Base-by-base conservation (phyloP, 2,113 vertebrate genomes). In the Monopterus albus region DNA sequence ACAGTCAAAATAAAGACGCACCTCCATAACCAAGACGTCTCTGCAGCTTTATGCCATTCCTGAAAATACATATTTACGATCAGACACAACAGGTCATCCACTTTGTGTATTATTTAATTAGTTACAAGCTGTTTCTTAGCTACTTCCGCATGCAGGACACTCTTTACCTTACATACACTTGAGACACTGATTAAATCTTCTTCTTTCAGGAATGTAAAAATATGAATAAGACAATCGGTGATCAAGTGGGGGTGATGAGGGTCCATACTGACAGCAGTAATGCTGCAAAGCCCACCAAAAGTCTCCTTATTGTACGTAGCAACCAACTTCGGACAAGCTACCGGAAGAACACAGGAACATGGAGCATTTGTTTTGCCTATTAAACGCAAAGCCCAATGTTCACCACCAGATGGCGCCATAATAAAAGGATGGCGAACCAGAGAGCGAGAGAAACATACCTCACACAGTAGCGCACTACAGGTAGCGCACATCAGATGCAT, bases 1-100 rank as follows among this genome's bases (percentile, higher is more conserved):
- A 31, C 5, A 31, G 8, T 31, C 5, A 18, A 18, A 42, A 4
- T 20, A n/a, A 1, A 26, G 11, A 17, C 66, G 77, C 78, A 93
- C 93, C 92, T 90, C 93, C 92, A 94, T 31, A 94, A 75, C 93
- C 93, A 94, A 0, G 85, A 88, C 4, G 85, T 91, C 52, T 92
- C 89, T 47, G 89, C 91, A 38, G 86, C 91, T 8, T 91, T 83
- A 12, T 89, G 20, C 93, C 93, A 94, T 0, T 84, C 82, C 93
- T 94, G 63, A 50, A 77, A 61, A 76, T 14, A 68, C 2, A 33
- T 0, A 46, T 13, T 10, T 10, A 9, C 5, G 6, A 43, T 35
- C 1, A 31, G 7, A 50, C 14, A 56, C 3, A 43, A n/a, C n/a
- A n/a, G n/a, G 7, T 42, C 3, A 23, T 3, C 45, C 5, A 36